A percentile compares a stretch with the other conserved stretches of the same genome.
phyloP scores from a whole-genome alignment of 2,113 vertebrate species.

The Mormyrus lacerda region DNA sequence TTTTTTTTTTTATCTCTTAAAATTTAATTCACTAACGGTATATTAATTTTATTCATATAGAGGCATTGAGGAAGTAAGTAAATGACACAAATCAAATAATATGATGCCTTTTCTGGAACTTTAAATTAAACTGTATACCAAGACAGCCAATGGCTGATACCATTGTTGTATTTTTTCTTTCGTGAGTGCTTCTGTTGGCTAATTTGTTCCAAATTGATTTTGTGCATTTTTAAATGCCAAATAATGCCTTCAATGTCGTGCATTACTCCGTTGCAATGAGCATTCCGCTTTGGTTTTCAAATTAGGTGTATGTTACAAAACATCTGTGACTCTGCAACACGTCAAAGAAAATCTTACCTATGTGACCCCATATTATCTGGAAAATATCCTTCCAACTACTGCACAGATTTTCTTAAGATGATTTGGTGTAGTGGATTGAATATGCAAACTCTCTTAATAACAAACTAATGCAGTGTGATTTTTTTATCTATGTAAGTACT shows the following conservation, averaged over 20 bases:
- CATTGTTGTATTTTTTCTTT: neutral
- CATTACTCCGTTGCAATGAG: neutral
- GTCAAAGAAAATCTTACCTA: neutral
- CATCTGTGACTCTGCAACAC: neutral
- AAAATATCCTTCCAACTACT: neutral
- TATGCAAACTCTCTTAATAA: neutral
- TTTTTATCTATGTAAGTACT: slow-evolving; percentile 3
- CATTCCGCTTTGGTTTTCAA: neutral
- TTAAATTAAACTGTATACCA: neutral
- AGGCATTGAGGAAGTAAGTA: neutral
- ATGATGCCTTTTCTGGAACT: neutral
- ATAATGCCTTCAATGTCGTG: neutral
- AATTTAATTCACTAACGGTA: neutral
- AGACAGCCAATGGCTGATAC: neutral
- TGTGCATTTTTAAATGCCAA: neutral
- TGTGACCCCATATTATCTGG: neutral
- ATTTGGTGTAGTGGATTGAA: neutral
- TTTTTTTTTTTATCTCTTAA: neutral
- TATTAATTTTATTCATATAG: neutral
- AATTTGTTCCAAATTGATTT: neutral
- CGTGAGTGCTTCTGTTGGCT: no score
- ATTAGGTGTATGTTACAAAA: neutral
- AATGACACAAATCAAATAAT: slow-evolving; percentile 1
- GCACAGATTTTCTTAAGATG: slow-evolving; percentile 2
- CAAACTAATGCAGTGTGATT: slow-evolving; percentile 1